A percentile compares a stretch with the other conserved stretches of the same genome.
These are phyloP conservation scores for Ectemnius cavifrons DNA, from an alignment of 2,888 invertebrate genomes.

Conservation along the genomic window DNA sequence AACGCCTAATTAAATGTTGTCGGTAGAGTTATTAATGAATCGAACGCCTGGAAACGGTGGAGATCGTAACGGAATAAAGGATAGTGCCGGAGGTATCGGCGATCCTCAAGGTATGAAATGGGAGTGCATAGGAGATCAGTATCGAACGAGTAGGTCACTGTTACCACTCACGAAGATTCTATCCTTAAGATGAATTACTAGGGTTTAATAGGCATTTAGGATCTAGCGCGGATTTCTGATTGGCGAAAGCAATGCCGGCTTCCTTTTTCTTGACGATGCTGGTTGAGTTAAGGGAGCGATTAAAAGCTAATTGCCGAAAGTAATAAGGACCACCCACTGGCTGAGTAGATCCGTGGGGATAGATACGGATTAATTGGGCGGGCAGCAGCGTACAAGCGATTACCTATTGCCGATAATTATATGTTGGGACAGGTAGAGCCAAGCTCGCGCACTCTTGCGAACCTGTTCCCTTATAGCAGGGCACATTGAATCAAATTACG, in stretches of 20 bases:
- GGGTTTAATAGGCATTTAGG: not conserved
- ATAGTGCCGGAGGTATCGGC: too few species aligned
- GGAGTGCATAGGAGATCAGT: too few species aligned
- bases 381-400: slow-evolving; percentile 43
- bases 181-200: too few species aligned
- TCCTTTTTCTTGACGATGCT: not conserved
- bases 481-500: slow-evolving; percentile 59
- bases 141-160: too few species aligned
- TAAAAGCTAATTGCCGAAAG: slow-evolving; percentile 51
- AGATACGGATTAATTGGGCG: slow-evolving; percentile 58
- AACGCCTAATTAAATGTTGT: too few species aligned
- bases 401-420: slow-evolving; percentile 62
- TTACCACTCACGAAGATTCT: too few species aligned
- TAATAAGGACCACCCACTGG: slow-evolving; percentile 55
- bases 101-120: too few species aligned
- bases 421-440: slow-evolving; percentile 44
- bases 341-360: slow-evolving; percentile 42
- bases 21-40: too few species aligned
- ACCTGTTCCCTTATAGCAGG: slow-evolving; percentile 54
- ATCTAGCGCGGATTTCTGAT: not conserved
- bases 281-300: slow-evolving; percentile 23
- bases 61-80: too few species aligned
- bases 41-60: too few species aligned
- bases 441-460: slow-evolving; percentile 28
- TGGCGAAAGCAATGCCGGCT: not conserved